phyloP scores from a whole-genome alignment of 2,888 invertebrate genomes.

The Oligia strigilis region DNA sequence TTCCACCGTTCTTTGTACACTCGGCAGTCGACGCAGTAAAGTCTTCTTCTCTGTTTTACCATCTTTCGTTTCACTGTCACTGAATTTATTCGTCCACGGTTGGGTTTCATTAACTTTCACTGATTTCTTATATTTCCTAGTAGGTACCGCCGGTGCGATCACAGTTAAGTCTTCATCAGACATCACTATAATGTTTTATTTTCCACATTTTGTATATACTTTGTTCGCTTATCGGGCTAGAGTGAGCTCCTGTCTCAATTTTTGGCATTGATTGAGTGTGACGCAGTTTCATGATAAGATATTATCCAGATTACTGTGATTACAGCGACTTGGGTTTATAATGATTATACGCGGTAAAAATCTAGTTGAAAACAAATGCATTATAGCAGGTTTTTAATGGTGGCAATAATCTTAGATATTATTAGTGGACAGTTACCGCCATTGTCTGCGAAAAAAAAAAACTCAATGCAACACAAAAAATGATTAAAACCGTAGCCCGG shows the following conservation, averaged over 20 bases:
- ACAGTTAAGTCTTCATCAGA: constrained; percentile 78
- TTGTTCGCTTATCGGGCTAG: constrained; percentile 74
- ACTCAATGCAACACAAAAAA: constrained; percentile 45
- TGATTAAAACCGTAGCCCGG: constrained; percentile 59
- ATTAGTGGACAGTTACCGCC: background rate
- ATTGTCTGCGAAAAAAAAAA: constrained; percentile 34
- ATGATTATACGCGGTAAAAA: constrained; percentile 62
- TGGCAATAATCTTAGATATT: constrained; percentile 3
- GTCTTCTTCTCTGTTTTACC: constrained; percentile 64
- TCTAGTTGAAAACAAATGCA: constrained; percentile 45
- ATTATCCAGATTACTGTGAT: constrained; percentile 83
- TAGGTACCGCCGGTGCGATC: constrained; percentile 74
- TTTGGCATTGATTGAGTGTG: constrained; percentile 89
- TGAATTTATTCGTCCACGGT: constrained; percentile 59
- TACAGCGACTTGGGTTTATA: constrained; percentile 75
- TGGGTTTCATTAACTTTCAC: constrained; percentile 65
- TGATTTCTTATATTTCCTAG: constrained; percentile 71
- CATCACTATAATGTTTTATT: constrained; percentile 76
- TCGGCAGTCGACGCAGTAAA: constrained; percentile 74
- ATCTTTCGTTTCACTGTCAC: constrained; percentile 58
- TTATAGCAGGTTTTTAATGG: constrained; percentile 15
- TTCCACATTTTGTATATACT: constrained; percentile 77
- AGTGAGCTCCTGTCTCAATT: constrained; percentile 78
- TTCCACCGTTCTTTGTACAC: constrained; percentile 73
- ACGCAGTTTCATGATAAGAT: constrained; percentile 84